Percentiles rank a stretch among this genome's conserved stretches.
Conservation (phyloP, 2,888 invertebrate genomes). For the Acleris emargana region DNA sequence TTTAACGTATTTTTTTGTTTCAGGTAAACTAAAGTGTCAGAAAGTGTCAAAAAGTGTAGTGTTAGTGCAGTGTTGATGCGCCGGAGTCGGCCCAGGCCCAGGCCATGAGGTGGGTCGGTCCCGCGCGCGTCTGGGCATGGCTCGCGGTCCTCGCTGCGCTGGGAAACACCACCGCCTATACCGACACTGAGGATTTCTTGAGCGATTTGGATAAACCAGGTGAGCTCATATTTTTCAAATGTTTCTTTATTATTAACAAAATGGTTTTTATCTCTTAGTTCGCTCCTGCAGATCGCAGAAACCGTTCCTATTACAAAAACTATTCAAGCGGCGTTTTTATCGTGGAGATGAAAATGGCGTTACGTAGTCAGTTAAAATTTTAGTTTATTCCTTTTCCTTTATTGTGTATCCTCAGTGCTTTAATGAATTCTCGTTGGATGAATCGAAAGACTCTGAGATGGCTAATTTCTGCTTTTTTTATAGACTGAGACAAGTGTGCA, state of each 20-base stretch:
- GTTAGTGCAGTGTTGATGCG: constrained; percentile 46
- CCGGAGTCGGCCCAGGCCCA: constrained; percentile 38
- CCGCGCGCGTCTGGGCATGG: constrained; percentile 69
- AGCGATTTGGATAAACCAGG: constrained; percentile 86
- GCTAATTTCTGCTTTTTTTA: no score
- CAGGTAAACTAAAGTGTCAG: constrained; percentile 43
- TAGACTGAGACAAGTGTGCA: no score
- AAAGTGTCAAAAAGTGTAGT: constrained; percentile 44
- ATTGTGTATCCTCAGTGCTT: no score
- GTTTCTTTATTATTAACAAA: no score
- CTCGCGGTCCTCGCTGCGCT: constrained; percentile 72
- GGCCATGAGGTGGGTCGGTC: constrained; percentile 51
- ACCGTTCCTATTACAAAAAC: no score
- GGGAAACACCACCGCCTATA: constrained; percentile 75
- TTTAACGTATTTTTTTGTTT: constrained; percentile 36
- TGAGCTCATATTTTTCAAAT: constrained; percentile 48
- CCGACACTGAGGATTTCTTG: constrained; percentile 83
- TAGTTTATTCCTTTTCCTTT: no score
- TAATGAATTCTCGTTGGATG: no score
- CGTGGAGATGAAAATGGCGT: no score
- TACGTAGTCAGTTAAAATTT: no score
- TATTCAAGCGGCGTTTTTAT: no score
- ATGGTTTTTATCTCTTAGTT: background rate
- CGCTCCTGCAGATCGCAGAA: background rate
- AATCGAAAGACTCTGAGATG: no score